Evolutionary conservation across 2,113 vertebrate genomes (phyloP), one percentile per base, ranked within the genome.

Genomic region (Aptenodytes patagonicus): DNA sequence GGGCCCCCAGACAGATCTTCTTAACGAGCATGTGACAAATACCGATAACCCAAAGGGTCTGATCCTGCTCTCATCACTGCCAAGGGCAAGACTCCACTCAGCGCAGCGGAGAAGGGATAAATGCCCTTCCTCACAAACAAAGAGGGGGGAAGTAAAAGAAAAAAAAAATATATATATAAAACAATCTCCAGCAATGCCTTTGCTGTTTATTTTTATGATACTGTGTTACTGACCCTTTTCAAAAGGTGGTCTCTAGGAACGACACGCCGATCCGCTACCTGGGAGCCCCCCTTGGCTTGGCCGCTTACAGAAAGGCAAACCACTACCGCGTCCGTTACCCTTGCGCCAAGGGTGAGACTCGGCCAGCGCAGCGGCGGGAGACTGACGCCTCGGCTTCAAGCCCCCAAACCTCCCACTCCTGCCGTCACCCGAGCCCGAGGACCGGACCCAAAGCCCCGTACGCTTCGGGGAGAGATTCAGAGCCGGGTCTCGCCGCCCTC

Each of bases 241-340:
- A 24, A 31, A 55, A 7, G 61, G n/a, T 2, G n/a, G 32, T 60
- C 52, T 38, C 25, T 16, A 49, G 32, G 52, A 73, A 3, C 32
- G 42, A 3, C 44, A 8, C 57, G 11, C 1, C 2, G 3, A 17
- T 2, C 3, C 10, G 8, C 25, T 7, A 5, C 0, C 4, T 3
- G 46, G 32, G 38, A 85, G 25, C 25, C 20, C 19, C 10, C 10
- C 54, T 62, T 1, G n/a, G 21, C 51, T 40, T 1, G n/a, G 3
- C 29, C 2, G 20, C 55, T 9, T 1, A 0, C 9, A 10, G 34
- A 17, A 28, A 9, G 65, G 60, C 55, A 25, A 29, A 18, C 8
- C 11, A 2, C 57, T 11, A 4, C 55, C 2, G 75, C 65, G 5
- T 6, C 17, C 51, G 6, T 24, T 7, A 8, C 52, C 71, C 42